phyloP scores from a whole-genome alignment of 2,113 vertebrate genomes.

The Thomomys bottae region DNA sequence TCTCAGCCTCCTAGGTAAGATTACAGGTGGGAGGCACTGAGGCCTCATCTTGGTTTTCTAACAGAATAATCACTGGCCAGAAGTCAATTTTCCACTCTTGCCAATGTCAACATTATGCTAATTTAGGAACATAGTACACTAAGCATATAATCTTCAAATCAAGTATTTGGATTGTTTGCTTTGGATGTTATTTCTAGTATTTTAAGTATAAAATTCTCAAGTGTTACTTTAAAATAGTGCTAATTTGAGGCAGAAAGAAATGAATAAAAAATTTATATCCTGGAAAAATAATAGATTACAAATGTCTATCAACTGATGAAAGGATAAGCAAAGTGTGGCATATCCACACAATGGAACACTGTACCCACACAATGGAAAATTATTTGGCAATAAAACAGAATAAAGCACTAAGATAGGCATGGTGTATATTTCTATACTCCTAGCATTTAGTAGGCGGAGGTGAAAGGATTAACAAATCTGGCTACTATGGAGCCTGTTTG shows the following conservation, averaged over 20 bases:
- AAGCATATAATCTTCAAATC: constrained; percentile 22
- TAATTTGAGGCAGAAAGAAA: constrained; percentile 42
- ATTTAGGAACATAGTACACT: not conserved
- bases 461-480: too few species aligned
- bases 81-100: constrained; percentile 31
- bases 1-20: too few species aligned
- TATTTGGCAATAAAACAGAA: constrained; percentile 36
- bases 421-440: too few species aligned
- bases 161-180: constrained; percentile 4
- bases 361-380: not conserved
- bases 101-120: not conserved
- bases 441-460: too few species aligned
- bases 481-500: too few species aligned
- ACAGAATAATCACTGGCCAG: not conserved
- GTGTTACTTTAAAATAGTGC: constrained; percentile 38
- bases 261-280: constrained; percentile 25
- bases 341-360: not conserved
- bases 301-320: constrained; percentile 6
- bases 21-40: too few species aligned
- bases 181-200: not conserved
- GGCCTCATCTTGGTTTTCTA: too few species aligned
- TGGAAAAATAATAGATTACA: not conserved
- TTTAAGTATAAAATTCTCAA: constrained; percentile 31
- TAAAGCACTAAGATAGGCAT: not conserved
- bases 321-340: constrained; percentile 11